Conservation (phyloP, 2,113 vertebrate species). For the Lophotis ruficrista region DNA sequence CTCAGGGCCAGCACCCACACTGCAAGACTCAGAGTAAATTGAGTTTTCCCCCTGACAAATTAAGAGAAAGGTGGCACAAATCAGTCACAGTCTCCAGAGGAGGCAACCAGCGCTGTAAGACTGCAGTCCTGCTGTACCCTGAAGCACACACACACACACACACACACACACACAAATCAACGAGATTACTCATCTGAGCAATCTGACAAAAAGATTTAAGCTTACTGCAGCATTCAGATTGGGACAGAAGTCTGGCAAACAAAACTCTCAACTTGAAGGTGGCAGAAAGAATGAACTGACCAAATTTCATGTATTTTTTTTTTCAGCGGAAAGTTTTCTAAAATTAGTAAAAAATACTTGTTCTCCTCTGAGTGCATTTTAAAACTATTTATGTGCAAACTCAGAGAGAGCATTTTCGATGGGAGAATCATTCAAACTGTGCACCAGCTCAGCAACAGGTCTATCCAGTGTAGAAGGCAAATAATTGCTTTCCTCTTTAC, state of each 20-base stretch:
- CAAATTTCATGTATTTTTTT: not conserved
- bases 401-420: not conserved
- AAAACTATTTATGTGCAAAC: not conserved
- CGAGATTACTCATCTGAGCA: not conserved
- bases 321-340: not conserved
- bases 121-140: not conserved
- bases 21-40: not conserved
- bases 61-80: not conserved
- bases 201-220: not conserved
- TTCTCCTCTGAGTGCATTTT: not conserved
- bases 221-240: fast-evolving
- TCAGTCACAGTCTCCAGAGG: not conserved
- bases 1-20: not conserved
- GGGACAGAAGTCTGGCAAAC: not conserved
- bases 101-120: not conserved
- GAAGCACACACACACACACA: not conserved
- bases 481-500: not conserved
- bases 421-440: not conserved
- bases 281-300: not conserved
- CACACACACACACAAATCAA: not conserved
- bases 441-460: not conserved
- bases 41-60: not conserved
- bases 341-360: not conserved
- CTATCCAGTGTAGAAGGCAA: not conserved
- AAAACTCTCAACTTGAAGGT: not conserved